A percentile compares a stretch with the other conserved stretches of the same genome.
These are phyloP conservation scores for Microhierax caerulescens DNA, from an alignment of 2,797 vertebrate species.

Conservation along the genomic window DNA sequence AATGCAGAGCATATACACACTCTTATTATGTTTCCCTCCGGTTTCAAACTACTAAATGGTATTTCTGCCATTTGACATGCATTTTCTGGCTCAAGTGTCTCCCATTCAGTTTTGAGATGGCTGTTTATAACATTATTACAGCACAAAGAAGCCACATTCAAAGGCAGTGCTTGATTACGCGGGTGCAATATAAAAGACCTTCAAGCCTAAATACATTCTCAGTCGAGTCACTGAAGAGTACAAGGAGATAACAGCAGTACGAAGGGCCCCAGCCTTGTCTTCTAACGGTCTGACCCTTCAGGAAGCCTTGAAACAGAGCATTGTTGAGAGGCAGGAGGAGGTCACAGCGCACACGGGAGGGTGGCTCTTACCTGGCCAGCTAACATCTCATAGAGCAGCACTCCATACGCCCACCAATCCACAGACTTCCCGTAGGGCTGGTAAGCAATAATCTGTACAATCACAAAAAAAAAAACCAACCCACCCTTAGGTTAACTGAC, in stretches of 20 bases:
- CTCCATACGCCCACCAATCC: conserved; percentile 98
- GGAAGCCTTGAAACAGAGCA: neutral
- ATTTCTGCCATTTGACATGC: conserved; percentile 24
- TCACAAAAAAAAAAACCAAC: neutral
- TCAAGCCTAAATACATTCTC: conserved; percentile 21
- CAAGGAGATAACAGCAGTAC: neutral
- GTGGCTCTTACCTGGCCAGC: conserved; percentile 89
- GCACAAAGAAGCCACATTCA: neutral
- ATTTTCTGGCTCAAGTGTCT: conserved; percentile 24
- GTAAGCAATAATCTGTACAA: conserved; percentile 91
- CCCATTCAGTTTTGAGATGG: conserved; percentile 12
- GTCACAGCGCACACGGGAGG: rapidly evolving
- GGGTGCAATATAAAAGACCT: conserved; percentile 38
- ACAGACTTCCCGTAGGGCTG: conserved; percentile 93
- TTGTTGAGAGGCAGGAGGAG: neutral
- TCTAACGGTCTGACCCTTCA: neutral
- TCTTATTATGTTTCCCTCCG: neutral
- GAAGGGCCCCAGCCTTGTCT: neutral
- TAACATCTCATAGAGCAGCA: conserved; percentile 95
- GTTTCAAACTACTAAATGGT: neutral
- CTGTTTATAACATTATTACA: conserved; percentile 51
- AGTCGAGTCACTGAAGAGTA: neutral
- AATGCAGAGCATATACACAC: neutral
- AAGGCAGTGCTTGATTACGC: conserved; percentile 27
- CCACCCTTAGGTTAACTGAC: neutral